Conservation (phyloP, 2,888 invertebrate genomes). For the Thelaira solivaga region DNA sequence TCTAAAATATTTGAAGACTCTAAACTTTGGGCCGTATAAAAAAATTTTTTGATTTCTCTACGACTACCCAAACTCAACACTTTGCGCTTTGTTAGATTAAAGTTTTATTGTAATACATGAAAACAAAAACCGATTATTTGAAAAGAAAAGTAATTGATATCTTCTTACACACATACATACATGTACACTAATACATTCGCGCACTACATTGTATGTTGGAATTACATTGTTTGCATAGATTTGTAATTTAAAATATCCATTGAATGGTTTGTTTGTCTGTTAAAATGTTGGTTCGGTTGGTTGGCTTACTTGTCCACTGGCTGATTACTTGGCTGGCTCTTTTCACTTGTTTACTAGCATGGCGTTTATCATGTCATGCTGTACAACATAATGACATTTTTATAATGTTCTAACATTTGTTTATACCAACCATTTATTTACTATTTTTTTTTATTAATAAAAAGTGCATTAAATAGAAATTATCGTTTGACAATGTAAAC, state of each 20-base stretch:
- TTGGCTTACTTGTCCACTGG: neutral
- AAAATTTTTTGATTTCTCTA: too few relatives aligned
- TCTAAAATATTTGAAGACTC: too few relatives aligned
- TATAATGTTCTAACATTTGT: conserved; percentile 36
- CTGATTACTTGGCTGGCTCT: conserved; percentile 25
- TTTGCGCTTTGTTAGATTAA: too few relatives aligned
- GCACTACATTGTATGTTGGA: too few relatives aligned
- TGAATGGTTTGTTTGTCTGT: conserved; percentile 33
- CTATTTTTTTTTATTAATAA: conserved; percentile 11
- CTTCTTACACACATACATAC: too few relatives aligned
- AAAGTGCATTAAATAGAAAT: conserved; percentile 42
- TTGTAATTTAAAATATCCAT: conserved; percentile 32
- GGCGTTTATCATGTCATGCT: conserved; percentile 52
- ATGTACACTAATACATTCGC: too few relatives aligned
- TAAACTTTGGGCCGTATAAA: too few relatives aligned
- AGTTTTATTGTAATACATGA: too few relatives aligned
- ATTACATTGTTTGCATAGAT: conserved; percentile 15
- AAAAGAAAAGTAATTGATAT: too few relatives aligned
- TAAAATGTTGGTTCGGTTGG: conserved; percentile 7
- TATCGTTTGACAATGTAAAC: conserved; percentile 33
- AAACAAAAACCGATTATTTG: too few relatives aligned
- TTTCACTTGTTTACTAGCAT: conserved; percentile 29
- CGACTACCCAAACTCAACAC: too few relatives aligned
- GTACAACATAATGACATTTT: conserved; percentile 54
- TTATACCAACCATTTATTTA: neutral